Conservation (phyloP, 1,140 invertebrate genomes). For the Periplaneta americana region DNA sequence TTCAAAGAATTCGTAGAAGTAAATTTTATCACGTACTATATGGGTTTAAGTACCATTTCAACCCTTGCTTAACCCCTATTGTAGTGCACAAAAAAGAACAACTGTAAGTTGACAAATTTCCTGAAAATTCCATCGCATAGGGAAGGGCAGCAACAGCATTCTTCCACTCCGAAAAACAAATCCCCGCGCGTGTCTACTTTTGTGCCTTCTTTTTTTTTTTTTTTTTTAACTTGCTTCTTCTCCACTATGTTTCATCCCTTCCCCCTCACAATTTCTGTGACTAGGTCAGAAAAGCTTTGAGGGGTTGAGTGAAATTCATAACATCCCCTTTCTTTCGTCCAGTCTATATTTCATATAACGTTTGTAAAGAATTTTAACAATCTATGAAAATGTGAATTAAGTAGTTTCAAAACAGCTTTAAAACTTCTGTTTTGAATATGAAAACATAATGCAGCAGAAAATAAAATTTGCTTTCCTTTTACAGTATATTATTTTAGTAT, state of each 20-base stretch:
- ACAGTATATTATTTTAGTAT: too few relatives aligned
- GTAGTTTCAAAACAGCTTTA: too few relatives aligned
- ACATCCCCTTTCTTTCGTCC: too few relatives aligned
- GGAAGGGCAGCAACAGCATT: not conserved
- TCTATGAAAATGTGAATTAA: too few relatives aligned
- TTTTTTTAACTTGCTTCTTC: not conserved
- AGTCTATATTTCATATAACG: too few relatives aligned
- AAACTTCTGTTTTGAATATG: too few relatives aligned
- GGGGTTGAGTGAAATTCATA: not conserved
- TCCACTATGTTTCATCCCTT: not conserved
- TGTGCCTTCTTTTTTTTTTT: not conserved
- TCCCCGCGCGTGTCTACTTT: not conserved
- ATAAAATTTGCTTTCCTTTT: too few relatives aligned
- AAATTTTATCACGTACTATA: not conserved
- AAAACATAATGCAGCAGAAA: too few relatives aligned
- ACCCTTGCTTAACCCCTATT: not conserved
- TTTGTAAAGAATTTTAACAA: too few relatives aligned
- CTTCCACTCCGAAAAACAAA: not conserved
- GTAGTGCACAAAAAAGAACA: not conserved
- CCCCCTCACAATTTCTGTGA: too few relatives aligned
- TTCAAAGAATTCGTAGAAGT: not conserved
- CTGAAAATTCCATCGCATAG: not conserved
- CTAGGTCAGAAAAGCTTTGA: not conserved
- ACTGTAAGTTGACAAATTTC: not conserved
- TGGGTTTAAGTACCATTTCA: not conserved